These are phyloP conservation scores for Charanyca ferruginea DNA, from an alignment of 2,888 invertebrate species.

Conservation along the genomic window DNA sequence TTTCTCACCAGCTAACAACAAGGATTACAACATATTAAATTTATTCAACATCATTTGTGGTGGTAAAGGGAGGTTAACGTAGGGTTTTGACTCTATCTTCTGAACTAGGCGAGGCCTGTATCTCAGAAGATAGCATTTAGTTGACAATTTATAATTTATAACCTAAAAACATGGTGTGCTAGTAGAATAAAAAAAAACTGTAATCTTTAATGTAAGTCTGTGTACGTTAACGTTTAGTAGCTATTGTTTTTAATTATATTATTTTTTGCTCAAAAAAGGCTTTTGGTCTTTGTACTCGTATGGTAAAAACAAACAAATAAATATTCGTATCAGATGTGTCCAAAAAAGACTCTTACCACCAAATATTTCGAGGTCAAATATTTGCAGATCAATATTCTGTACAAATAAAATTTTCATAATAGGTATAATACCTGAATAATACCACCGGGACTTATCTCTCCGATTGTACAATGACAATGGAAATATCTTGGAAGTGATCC, in stretches of 20 bases:
- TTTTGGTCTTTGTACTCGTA: not conserved
- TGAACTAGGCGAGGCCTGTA: no score
- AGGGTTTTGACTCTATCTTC: no score
- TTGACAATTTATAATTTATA: no score
- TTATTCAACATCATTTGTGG: no score
- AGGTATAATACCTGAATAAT: conserved; percentile 35
- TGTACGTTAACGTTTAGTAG: no score
- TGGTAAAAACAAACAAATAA: not conserved
- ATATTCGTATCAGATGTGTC: not conserved
- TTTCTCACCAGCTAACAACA: no score
- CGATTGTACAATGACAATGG: conserved; percentile 57
- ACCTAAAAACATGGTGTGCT: no score
- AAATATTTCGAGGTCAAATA: conserved; percentile 15
- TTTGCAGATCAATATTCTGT: conserved; percentile 28
- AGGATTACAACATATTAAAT: no score
- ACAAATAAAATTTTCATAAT: conserved; percentile 35
- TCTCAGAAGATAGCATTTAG: no score
- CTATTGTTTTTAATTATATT: not conserved
- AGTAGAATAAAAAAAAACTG: no score
- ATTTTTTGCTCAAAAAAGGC: not conserved
- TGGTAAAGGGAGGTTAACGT: no score
- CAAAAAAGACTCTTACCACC: not conserved
- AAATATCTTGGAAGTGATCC: conserved; percentile 61
- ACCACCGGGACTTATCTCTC: conserved; percentile 43
- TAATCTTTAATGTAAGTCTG: no score